Evolutionary conservation across 2,113 vertebrate species (phyloP).

Genomic region (Silurus glanis): DNA sequence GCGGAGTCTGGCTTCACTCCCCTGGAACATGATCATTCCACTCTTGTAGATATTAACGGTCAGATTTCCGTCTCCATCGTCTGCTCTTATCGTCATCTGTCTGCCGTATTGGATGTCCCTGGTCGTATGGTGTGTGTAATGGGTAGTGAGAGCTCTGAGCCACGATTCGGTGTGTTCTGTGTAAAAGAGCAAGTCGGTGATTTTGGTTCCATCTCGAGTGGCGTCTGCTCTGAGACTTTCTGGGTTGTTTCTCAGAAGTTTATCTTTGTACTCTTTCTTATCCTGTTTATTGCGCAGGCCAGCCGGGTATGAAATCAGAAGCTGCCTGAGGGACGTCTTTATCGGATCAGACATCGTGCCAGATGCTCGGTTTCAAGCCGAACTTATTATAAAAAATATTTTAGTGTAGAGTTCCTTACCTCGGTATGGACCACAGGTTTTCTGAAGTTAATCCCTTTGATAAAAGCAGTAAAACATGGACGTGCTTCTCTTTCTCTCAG

Average conservation of each 20-base stretch:
- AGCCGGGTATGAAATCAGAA: not conserved
- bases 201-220: no score
- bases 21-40: not conserved
- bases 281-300: not conserved
- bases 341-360: no score
- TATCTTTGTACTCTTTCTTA: not conserved
- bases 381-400: not conserved
- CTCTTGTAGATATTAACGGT: not conserved
- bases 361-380: not conserved
- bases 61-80: not conserved
- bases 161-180: not conserved
- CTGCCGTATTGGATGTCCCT: not conserved
- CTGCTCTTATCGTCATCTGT: not conserved
- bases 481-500: not conserved
- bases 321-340: no score
- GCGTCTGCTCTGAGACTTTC: not conserved
- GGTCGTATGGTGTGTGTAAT: no score
- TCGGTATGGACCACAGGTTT: not conserved
- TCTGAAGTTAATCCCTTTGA: no score
- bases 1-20: not conserved
- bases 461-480: no score
- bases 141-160: not conserved
- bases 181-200: not conserved
- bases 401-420: not conserved
- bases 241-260: not conserved